Evolutionary conservation across 2,797 vertebrate species (phyloP).

Genomic region (Microhierax caerulescens): DNA sequence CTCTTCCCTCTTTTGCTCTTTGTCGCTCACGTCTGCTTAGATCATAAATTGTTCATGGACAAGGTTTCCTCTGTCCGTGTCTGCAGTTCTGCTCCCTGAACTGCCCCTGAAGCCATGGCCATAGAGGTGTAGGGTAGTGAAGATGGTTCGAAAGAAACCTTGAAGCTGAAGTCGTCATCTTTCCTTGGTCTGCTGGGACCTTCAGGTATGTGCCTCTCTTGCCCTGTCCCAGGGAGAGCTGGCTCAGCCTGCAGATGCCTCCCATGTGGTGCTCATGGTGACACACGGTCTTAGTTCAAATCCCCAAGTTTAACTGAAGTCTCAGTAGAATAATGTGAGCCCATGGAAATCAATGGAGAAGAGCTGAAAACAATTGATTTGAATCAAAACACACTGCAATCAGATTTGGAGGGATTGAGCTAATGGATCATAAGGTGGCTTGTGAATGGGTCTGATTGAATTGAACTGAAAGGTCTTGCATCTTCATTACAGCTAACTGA

Average conservation of each 20-base stretch:
- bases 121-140: fast-evolving
- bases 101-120: not conserved
- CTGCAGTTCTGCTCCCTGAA: not conserved
- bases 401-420: constrained; percentile 66
- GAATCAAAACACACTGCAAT: constrained; percentile 64
- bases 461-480: constrained; percentile 61
- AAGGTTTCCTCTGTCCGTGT: not conserved
- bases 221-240: not conserved
- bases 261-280: fast-evolving
- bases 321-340: constrained; percentile 32
- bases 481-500: constrained; percentile 64
- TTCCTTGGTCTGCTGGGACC: not conserved
- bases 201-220: not conserved
- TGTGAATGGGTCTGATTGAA: constrained; percentile 67
- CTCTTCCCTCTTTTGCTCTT: not conserved
- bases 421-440: constrained; percentile 67
- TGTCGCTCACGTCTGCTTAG: fast-evolving
- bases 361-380: constrained; percentile 69
- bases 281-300: not conserved
- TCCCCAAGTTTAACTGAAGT: not conserved
- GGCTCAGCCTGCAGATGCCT: not conserved
- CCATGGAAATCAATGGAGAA: constrained; percentile 67
- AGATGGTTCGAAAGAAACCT: not conserved
- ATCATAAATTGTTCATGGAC: not conserved
- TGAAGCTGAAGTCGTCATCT: not conserved